A percentile compares a stretch with the other conserved stretches of the same genome.
These are phyloP conservation scores for Trematomus bernacchii DNA, from an alignment of 2,797 vertebrate genomes.

Conservation along the genomic window DNA sequence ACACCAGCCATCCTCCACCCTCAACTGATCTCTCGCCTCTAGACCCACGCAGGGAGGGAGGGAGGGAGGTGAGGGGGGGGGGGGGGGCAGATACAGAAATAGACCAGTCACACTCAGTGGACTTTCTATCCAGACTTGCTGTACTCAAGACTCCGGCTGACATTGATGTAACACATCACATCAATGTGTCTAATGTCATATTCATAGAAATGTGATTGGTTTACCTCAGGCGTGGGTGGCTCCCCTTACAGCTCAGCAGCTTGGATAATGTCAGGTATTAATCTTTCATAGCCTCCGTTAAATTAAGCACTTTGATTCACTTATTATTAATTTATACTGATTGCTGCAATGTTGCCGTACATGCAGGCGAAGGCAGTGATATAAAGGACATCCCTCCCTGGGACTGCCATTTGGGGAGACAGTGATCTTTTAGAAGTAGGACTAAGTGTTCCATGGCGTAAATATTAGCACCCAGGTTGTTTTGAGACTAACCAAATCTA, in stretches of 20 bases:
- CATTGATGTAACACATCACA: constrained; percentile 75
- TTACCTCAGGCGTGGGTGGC: constrained; percentile 74
- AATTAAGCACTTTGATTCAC: constrained; percentile 84
- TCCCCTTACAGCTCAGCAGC: constrained; percentile 74
- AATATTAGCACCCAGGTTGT: background rate
- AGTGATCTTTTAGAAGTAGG: constrained; percentile 51
- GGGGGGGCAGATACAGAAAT: constrained; percentile 62
- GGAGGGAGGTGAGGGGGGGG: constrained; percentile 42
- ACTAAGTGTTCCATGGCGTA: constrained; percentile 21
- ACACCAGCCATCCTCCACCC: constrained; percentile 84
- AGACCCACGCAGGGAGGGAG: constrained; percentile 49
- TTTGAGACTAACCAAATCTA: background rate
- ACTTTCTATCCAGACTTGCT: constrained; percentile 65
- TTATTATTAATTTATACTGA: constrained; percentile 84
- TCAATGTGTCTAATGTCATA: constrained; percentile 78
- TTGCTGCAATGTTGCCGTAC: constrained; percentile 75
- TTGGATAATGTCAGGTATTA: constrained; percentile 84
- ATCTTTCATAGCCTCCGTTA: constrained; percentile 83
- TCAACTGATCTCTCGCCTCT: constrained; percentile 81
- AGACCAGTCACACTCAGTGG: constrained; percentile 76
- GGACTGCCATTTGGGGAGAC: constrained; percentile 62
- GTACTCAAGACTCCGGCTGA: constrained; percentile 60
- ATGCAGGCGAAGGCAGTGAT: constrained; percentile 54
- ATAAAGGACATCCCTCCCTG: constrained; percentile 64
- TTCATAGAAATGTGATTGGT: constrained; percentile 80